Conservation (phyloP, 2,888 invertebrate genomes). For the Heliconius hortense region DNA sequence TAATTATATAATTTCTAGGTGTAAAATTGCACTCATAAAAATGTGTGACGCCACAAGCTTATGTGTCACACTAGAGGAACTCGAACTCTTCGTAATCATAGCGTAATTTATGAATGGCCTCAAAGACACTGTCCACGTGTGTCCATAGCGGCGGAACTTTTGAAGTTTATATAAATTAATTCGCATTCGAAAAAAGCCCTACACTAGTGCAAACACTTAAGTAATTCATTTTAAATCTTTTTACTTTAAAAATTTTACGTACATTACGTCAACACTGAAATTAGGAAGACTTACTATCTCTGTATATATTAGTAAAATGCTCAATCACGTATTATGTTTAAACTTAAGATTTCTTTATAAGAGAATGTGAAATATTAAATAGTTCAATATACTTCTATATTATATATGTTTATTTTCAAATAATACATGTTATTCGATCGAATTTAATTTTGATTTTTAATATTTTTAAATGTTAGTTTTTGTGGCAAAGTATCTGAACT, state of each 20-base stretch:
- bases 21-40: no score
- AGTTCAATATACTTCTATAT: background rate
- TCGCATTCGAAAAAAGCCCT: background rate
- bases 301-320: slow-evolving; percentile 25
- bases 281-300: slow-evolving; percentile 11
- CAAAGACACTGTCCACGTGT: background rate
- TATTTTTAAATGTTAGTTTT: background rate
- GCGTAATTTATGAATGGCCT: background rate
- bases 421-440: background rate
- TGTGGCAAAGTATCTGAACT: slow-evolving; percentile 1
- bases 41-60: no score
- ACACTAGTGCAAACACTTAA: no score
- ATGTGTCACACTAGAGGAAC: no score
- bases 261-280: slow-evolving; percentile 5
- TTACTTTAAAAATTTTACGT: background rate
- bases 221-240: background rate
- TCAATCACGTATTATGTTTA: slow-evolving; percentile 21
- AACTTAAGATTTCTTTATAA: slow-evolving; percentile 16
- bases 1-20: no score
- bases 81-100: background rate
- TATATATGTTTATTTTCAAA: background rate
- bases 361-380: background rate
- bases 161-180: background rate
- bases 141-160: background rate
- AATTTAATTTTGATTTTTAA: background rate